Base-by-base conservation (phyloP, 1,140 invertebrate genomes). In the Copidosoma floridanum region DNA sequence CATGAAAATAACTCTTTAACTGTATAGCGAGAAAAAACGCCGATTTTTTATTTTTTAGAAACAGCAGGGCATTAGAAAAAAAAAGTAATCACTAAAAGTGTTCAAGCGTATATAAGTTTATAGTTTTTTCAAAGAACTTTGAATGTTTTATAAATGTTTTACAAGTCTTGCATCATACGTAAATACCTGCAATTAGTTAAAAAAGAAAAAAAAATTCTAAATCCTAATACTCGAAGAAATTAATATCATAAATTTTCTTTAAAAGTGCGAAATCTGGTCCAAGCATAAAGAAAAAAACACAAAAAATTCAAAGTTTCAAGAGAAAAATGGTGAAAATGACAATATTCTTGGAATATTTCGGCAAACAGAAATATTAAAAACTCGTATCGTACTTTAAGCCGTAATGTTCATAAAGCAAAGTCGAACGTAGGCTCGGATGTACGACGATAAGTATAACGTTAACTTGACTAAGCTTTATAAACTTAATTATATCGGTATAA, bases 401-500 rank as follows among this genome's bases (percentile, higher is more conserved):
- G 24, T 38, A 41, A 56, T 44, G 24, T 56, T 51, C 24, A 14
- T 53, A 48, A 61, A n/a, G n/a, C n/a, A n/a, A 51, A 59, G 6
- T 61, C 27, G 35, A 24, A 40, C 16, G 27, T 54, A 7, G 35
- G 2, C 46, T 48, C 44, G 38, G n/a, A n/a, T n/a, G n/a, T n/a
- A n/a, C n/a, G n/a, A n/a, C n/a, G 40, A 41, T 54, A 53, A 5
- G 8, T 47, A 52, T 20, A 47, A 29, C 21, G 24, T 52, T 21
- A 26, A 16, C 20, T 54, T 16, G n/a, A n/a, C n/a, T 20, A 37
- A 53, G 5, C 24, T 50, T 50, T 54, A 44, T 53, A 21, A 32
- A 51, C 20, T 6, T 23, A 52, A 26, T 41, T 53, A 14, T 60
- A 60, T 60, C 21, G 21, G 48, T n/a, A 61, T 64, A 64, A 65